phyloP scores from a whole-genome alignment of 2,888 invertebrate species.

The Caenorhabditis sulstoni region DNA sequence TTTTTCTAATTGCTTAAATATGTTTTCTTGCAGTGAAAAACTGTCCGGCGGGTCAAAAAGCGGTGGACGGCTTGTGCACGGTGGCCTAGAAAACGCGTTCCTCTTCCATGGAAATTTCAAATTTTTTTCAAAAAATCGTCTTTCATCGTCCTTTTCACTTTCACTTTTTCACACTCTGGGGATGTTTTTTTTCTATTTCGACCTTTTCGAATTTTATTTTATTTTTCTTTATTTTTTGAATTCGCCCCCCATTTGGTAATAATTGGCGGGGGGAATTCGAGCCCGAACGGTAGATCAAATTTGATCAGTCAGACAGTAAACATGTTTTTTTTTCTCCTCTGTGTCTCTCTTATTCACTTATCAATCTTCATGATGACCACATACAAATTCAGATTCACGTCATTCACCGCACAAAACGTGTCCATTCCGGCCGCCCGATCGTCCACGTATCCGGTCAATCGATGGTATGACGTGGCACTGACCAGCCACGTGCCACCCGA shows the following conservation, averaged over 20 bases:
- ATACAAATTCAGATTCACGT: conserved; percentile 21
- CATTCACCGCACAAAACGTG: conserved; percentile 42
- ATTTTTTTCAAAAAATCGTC: neutral
- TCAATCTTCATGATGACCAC: conserved; percentile 43
- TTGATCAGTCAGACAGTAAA: conserved; percentile 23
- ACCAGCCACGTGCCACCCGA: conserved; percentile 55
- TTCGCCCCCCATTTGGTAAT: conserved; percentile 7
- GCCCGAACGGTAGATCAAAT: conserved; percentile 26
- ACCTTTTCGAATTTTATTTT: neutral
- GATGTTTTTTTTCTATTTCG: conserved; percentile 25
- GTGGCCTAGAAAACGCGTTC: conserved; percentile 16
- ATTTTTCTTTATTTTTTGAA: conserved; percentile 3
- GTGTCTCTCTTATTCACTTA: conserved; percentile 7
- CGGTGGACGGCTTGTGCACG: conserved; percentile 60
- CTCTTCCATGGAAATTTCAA: too few relatives aligned
- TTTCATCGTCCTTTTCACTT: conserved; percentile 30
- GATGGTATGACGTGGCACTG: conserved; percentile 53
- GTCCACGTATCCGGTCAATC: conserved; percentile 46
- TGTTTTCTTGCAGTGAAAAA: neutral
- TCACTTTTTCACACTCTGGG: conserved; percentile 39
- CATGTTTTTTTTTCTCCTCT: conserved; percentile 1
- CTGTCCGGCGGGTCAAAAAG: conserved; percentile 59
- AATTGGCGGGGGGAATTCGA: neutral
- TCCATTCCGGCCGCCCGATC: conserved; percentile 27
- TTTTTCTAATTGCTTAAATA: neutral